These are phyloP conservation scores for Oncopeltus fasciatus DNA, from an alignment of 1,140 invertebrate species.

Conservation along the genomic window DNA sequence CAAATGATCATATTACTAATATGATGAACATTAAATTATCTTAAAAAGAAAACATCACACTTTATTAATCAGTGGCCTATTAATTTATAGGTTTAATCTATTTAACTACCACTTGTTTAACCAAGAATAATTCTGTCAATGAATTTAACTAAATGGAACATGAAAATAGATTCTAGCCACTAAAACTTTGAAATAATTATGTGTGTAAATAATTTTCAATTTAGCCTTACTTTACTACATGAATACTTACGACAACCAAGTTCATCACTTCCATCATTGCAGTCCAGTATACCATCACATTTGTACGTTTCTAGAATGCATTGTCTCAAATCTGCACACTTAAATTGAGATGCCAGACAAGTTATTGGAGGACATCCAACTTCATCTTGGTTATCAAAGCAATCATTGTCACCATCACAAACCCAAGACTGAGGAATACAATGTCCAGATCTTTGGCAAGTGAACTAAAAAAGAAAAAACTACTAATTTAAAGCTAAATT, in stretches of 20 bases:
- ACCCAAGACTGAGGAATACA: constrained; percentile 91
- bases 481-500: too few species aligned
- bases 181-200: too few species aligned
- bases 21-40: too few species aligned
- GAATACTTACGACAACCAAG: constrained; percentile 53
- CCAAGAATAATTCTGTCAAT: too few species aligned
- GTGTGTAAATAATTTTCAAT: too few species aligned
- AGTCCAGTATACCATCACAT: constrained; percentile 84
- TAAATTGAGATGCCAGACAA: constrained; percentile 84
- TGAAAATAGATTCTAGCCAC: too few species aligned
- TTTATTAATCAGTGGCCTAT: too few species aligned
- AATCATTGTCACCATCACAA: constrained; percentile 85
- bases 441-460: constrained; percentile 83
- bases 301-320: constrained; percentile 87
- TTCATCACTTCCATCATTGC: constrained; percentile 85
- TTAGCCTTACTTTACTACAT: constrained; percentile 5
- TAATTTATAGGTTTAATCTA: too few species aligned
- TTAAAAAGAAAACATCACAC: too few species aligned
- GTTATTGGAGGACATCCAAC: constrained; percentile 88
- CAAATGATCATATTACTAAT: too few species aligned
- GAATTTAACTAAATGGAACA: too few species aligned
- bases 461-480: constrained; percentile 50
- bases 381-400: constrained; percentile 95
- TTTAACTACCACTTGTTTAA: too few species aligned
- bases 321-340: constrained; percentile 78